Base-by-base conservation (phyloP, 2,888 invertebrate genomes). In the Eretmocerus hayati region DNA sequence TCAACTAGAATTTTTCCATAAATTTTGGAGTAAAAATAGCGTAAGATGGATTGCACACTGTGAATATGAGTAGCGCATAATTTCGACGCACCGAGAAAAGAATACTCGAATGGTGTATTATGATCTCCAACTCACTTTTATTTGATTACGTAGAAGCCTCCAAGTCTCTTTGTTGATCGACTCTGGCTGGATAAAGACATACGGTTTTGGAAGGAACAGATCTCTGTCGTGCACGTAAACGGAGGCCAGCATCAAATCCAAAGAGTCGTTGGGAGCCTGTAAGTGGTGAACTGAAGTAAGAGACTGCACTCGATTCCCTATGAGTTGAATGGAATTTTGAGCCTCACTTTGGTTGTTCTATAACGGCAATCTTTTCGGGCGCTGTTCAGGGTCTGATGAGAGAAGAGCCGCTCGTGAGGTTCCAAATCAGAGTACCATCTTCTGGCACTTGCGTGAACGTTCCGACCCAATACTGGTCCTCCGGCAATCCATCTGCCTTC, bases 181-280 rank as follows among this genome's bases (percentile, higher is more conserved):
- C 64, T 87, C 87, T 0, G 80, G 77, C 63, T 88, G 88, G 50
- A 85, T 63, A 54, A 78, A 74, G 1, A 80, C 66, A 60, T 87
- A 65, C 42, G 46, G 47, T 54, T 69, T 70, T 5, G 69, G 60
- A 2, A 67, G 56, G 40, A 64, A 55, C 2, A 71, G 59, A 59
- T 85, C 85, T 1, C 69, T 69, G 13, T 78, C 77, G 53, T 87
- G 86, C 59, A 82, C 75, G 64, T 87, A 89, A 0, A 81, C 77
- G 0, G 86, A 75, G 4, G 78, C 72, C 42, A 89, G 69, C 5
- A 80, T 72, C 44, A 85, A 74, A 64, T 89, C 89, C 49, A 89
- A 72, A 38, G 81, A 78, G 64, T 88, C 87, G 19, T 75, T 72
- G 0, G 87, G 86, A 42, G 79, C 72, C 62, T 80, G 75, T 45